Conservation (phyloP, 2,888 invertebrate genomes). For the Amaurobius ferox region DNA sequence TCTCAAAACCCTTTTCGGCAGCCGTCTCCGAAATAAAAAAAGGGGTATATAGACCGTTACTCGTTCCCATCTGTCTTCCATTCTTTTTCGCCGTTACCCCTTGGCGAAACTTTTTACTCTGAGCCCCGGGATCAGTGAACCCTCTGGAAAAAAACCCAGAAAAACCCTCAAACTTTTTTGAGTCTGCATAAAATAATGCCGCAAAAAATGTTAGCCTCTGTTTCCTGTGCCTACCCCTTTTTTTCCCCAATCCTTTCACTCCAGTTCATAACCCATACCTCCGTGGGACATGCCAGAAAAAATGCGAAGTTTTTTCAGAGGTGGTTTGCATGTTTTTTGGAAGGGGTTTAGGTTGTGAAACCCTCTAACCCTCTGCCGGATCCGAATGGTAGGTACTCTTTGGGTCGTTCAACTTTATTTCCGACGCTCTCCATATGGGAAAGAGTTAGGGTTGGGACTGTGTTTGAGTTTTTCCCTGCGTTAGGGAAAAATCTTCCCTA, state of each 20-base stretch:
- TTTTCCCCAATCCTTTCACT: conserved; percentile 50
- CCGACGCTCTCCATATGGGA: conserved; percentile 27
- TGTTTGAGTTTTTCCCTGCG: too few relatives aligned
- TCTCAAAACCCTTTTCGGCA: neutral
- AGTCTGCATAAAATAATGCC: neutral
- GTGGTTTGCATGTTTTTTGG: neutral
- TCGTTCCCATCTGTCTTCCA: neutral
- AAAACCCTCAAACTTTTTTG: neutral
- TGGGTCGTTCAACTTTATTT: conserved; percentile 60
- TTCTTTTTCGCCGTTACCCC: neutral
- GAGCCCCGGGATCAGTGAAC: neutral
- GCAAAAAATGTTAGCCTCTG: neutral
- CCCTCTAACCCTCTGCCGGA: neutral
- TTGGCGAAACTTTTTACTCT: neutral
- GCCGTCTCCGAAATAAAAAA: neutral
- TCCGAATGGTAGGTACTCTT: neutral
- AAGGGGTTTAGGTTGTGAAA: neutral
- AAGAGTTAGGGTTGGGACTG: conserved; percentile 10
- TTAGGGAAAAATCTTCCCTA: too few relatives aligned
- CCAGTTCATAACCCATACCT: conserved; percentile 62
- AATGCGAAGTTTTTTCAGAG: neutral
- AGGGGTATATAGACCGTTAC: neutral
- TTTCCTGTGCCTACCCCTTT: conserved; percentile 22
- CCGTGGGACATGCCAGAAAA: conserved; percentile 46
- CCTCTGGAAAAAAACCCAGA: neutral